Evolutionary conservation across 2,888 invertebrate species (phyloP).

Genomic region (Keiferia lycopersicella): DNA sequence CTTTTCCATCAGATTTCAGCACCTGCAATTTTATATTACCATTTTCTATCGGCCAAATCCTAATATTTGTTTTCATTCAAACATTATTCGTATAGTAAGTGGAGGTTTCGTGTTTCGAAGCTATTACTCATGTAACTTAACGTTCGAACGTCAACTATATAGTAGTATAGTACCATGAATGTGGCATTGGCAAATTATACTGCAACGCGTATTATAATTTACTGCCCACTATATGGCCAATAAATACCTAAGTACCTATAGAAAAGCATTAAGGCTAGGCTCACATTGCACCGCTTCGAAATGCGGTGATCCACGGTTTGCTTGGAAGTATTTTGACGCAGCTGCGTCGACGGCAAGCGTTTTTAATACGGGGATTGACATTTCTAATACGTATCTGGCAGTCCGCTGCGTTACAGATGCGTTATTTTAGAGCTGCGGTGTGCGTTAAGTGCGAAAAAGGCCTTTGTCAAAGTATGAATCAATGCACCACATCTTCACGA

Average conservation of each 20-base stretch:
- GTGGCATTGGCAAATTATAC: slow-evolving; percentile 34
- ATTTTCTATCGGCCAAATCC: not conserved
- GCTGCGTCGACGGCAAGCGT: too few relatives aligned
- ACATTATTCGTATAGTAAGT: slow-evolving; percentile 12
- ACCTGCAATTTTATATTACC: not conserved
- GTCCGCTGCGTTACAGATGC: too few relatives aligned
- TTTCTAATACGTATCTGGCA: too few relatives aligned
- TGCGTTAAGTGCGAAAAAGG: too few relatives aligned
- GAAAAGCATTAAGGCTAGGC: too few relatives aligned
- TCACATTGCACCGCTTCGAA: not conserved
- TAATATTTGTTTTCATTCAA: slow-evolving; percentile 34
- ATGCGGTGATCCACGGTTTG: too few relatives aligned
- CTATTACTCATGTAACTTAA: slow-evolving; percentile 37
- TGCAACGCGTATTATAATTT: slow-evolving; percentile 26
- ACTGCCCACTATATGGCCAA: slow-evolving; percentile 2
- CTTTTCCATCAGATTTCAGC: not conserved
- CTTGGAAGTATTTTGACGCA: too few relatives aligned
- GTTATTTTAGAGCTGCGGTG: too few relatives aligned
- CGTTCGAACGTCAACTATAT: slow-evolving; percentile 39
- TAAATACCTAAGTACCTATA: slow-evolving; percentile 4
- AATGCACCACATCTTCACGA: too few relatives aligned
- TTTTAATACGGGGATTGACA: too few relatives aligned
- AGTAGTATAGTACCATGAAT: slow-evolving; percentile 32
- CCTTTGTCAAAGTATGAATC: too few relatives aligned
- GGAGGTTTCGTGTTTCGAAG: slow-evolving; percentile 28